phyloP scores from a whole-genome alignment of 2,797 vertebrate species.

The Dromococcyx pavoninus region DNA sequence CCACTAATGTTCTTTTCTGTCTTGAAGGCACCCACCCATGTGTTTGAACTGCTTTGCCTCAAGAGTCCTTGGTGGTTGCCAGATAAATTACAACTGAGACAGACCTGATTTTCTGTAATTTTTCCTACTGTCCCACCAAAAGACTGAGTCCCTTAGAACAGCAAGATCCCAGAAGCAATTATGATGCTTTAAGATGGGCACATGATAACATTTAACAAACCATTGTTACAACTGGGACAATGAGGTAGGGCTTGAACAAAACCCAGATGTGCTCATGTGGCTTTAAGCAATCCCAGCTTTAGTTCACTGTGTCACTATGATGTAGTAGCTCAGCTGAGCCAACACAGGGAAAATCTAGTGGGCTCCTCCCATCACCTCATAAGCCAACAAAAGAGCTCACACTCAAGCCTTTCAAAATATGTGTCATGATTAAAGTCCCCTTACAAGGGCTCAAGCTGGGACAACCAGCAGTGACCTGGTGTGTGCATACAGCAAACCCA shows the following conservation, averaged over 20 bases:
- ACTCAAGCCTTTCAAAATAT: background rate
- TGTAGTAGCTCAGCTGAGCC: background rate
- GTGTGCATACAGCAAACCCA: background rate
- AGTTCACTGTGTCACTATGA: background rate
- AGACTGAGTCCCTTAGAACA: background rate
- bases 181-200: background rate
- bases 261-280: background rate
- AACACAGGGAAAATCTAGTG: background rate
- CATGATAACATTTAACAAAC: background rate
- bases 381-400: background rate
- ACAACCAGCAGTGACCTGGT: background rate
- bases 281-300: background rate
- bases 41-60: background rate
- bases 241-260: background rate
- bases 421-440: background rate
- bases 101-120: background rate
- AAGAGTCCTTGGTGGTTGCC: background rate
- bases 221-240: background rate
- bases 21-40: background rate
- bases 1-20: background rate
- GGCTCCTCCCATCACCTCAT: background rate
- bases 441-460: background rate
- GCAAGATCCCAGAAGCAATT: background rate
- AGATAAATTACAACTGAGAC: background rate
- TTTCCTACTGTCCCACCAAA: background rate